These are phyloP conservation scores for Ivindomyrus marchei DNA, from an alignment of 2,113 vertebrate genomes.

Conservation along the genomic window DNA sequence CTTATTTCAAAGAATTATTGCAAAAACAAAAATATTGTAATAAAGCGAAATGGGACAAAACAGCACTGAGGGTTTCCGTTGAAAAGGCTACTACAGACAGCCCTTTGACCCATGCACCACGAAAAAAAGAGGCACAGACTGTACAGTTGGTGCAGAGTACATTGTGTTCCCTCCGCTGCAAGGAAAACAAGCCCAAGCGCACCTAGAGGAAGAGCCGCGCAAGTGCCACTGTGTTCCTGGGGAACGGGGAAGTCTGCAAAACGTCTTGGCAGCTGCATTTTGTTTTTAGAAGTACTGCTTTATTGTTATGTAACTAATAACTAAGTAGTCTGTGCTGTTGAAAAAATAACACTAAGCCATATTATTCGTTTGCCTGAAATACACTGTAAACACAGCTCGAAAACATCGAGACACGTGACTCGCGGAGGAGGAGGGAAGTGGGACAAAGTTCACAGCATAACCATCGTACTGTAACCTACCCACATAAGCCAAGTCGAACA, in stretches of 20 bases:
- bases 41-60: background rate
- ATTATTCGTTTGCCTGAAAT: background rate
- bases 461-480: background rate
- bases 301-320: background rate
- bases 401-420: constrained; percentile 39
- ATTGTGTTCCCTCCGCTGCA: background rate
- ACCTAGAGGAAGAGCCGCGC: background rate
- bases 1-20: background rate
- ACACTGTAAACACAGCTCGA: constrained; percentile 9
- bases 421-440: constrained; percentile 23
- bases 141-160: background rate
- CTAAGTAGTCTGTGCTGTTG: background rate
- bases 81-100: background rate
- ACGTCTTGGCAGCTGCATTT: background rate
- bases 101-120: background rate
- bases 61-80: background rate
- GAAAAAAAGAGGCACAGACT: background rate
- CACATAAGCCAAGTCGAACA: constrained; percentile 20
- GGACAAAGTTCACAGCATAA: constrained; percentile 51
- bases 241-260: background rate
- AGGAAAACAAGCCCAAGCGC: background rate
- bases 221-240: background rate
- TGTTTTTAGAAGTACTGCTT: background rate
- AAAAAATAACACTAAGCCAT: background rate
- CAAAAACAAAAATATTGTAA: background rate